phyloP scores from a whole-genome alignment of 2,888 invertebrate species.

The Blomia tropicalis region DNA sequence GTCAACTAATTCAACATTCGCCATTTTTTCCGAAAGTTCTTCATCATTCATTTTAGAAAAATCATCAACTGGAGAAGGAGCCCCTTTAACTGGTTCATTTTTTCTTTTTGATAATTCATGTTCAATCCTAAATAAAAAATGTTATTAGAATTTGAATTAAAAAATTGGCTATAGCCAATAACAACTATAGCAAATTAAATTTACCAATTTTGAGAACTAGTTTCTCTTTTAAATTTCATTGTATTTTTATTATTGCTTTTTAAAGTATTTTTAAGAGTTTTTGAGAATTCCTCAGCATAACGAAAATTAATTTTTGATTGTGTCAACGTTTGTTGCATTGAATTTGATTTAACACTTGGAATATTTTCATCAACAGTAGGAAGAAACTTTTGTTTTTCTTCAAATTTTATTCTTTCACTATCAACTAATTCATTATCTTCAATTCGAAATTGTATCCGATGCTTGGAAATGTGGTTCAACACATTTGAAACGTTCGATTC shows the following conservation, averaged over 20 bases:
- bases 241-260: not conserved
- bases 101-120: not conserved
- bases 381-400: not conserved
- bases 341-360: not conserved
- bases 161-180: not conserved
- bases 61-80: not conserved
- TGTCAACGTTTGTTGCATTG: not conserved
- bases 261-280: not conserved
- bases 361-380: not conserved
- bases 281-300: not conserved
- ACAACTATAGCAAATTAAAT: too few species aligned
- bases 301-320: not conserved
- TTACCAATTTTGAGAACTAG: too few species aligned
- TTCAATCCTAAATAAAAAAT: not conserved
- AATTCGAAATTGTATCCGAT: not conserved
- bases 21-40: constrained; percentile 1
- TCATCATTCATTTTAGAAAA: not conserved
- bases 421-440: not conserved
- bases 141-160: not conserved
- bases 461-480: not conserved
- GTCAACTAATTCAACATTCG: not conserved
- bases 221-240: not conserved
- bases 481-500: not conserved
- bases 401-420: too few species aligned
- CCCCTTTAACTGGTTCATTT: not conserved